phyloP scores from a whole-genome alignment of 2,797 vertebrate genomes.

The Galago senegalensis region DNA sequence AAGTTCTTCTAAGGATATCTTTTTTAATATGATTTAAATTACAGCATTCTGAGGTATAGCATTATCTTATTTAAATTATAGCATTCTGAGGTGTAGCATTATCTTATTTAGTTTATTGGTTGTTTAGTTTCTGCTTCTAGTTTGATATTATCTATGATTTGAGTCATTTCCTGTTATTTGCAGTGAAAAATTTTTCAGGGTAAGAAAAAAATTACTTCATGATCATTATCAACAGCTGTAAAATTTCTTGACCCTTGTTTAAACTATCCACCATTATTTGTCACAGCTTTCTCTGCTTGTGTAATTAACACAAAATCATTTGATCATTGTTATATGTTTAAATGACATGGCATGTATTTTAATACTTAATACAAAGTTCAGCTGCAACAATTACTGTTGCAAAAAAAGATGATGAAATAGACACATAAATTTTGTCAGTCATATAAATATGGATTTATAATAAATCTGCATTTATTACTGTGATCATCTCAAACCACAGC shows the following conservation, averaged over 20 bases:
- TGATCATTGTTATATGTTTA: not conserved
- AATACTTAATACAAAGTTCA: constrained; percentile 27
- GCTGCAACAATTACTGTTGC: not conserved
- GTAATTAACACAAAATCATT: constrained; percentile 33
- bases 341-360: not conserved
- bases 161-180: constrained; percentile 70
- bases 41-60: not conserved
- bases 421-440: not conserved
- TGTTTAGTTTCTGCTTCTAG: constrained; percentile 16
- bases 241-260: constrained; percentile 10
- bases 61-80: too few species aligned
- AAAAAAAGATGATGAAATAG: constrained; percentile 29
- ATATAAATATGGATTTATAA: constrained; percentile 20
- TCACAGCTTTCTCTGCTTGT: constrained; percentile 10
- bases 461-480: constrained; percentile 1
- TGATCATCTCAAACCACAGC: constrained; percentile 32
- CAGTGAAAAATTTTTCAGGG: constrained; percentile 23
- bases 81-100: too few species aligned
- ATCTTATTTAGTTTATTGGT: constrained; percentile 44
- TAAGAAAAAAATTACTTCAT: constrained; percentile 32
- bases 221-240: constrained; percentile 38
- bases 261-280: not conserved
- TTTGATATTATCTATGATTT: constrained; percentile 61
- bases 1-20: constrained; percentile 6
- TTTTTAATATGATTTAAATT: constrained; percentile 38